Evolutionary conservation across 2,888 invertebrate genomes (phyloP), one percentile per base, ranked within the genome.

Genomic region (Gymnoscelis rufifasciata): DNA sequence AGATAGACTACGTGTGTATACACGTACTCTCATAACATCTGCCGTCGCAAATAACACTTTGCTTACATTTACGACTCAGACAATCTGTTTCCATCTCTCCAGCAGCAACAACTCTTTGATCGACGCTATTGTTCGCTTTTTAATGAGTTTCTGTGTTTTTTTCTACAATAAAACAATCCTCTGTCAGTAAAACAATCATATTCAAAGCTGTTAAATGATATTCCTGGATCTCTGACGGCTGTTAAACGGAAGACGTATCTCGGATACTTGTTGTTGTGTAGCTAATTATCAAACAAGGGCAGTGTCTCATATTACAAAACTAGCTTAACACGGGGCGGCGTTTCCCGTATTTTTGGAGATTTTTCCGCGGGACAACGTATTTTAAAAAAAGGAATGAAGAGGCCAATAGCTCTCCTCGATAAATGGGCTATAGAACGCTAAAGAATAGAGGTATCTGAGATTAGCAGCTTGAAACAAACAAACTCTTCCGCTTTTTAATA

Each of bases 21-120:
- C 19, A 3, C 19, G 19, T 19, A 19, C 5, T 19, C 19, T 31
- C 31, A 4, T 5, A 15, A 31, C 30, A 14, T 8, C 30, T 31
- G 30, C 29, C 14, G 8, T 31, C 31, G 14, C 13, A 14, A 6
- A n/a, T n/a, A 4, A 30, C 31, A 31, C 13, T 30, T 6, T 29
- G 30, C 7, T 14, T 12, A 14, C 13, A 7, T 30, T 13, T 13
- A 13, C 7, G 14, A 31, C 14, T 0, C 31, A 14, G 35, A n/a
- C n/a, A n/a, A 19, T 14, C n/a, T 19, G 33, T 10, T 33, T 15
- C 23, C 8, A 36, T 23, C 23, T 36, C 24, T 36, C 31, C 5
- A 31, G 14, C n/a, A 33, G 15, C n/a, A 33, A 33, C 36, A 37
- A 26, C 13, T 37, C 37, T 37, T 37, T 37, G 37, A 37, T 37